These are phyloP conservation scores for Larimichthys crocea DNA, from an alignment of 2,113 vertebrate species.

Conservation along the genomic window DNA sequence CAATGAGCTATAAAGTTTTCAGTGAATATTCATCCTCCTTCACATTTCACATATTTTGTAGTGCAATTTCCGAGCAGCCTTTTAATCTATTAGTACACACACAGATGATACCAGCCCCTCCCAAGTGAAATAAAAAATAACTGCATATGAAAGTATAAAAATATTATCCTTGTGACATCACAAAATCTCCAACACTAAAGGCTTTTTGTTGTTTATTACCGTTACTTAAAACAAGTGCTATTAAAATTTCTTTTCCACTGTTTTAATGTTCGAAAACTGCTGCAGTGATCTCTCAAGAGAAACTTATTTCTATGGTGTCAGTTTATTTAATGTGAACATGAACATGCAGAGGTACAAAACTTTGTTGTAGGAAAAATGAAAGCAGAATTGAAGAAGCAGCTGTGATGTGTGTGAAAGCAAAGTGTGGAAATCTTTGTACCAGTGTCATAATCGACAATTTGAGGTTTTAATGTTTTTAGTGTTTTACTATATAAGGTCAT, in stretches of 20 bases:
- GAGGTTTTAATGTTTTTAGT: neutral
- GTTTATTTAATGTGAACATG: neutral
- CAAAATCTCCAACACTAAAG: neutral
- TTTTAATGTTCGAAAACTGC: neutral
- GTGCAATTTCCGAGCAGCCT: neutral
- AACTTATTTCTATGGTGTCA: neutral
- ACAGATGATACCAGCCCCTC: neutral
- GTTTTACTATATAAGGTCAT: neutral
- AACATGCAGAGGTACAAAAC: neutral
- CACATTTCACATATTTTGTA: slow-evolving; percentile 3
- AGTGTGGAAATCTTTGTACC: neutral
- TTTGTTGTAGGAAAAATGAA: neutral
- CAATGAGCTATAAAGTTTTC: slow-evolving; percentile 19
- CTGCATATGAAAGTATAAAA: neutral
- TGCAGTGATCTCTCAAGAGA: neutral
- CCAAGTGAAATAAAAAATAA: slow-evolving; percentile 1
- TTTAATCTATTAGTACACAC: neutral
- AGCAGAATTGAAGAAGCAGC: neutral
- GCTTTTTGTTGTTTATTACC: neutral
- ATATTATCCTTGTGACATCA: neutral
- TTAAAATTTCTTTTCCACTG: neutral
- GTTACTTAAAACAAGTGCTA: neutral
- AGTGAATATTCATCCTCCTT: neutral
- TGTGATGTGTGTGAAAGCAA: neutral
- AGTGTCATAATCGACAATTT: neutral